Evolutionary conservation across 2,797 vertebrate genomes (phyloP), one percentile per base, ranked within the genome.

Genomic region (Hoplostethus mediterraneus): DNA sequence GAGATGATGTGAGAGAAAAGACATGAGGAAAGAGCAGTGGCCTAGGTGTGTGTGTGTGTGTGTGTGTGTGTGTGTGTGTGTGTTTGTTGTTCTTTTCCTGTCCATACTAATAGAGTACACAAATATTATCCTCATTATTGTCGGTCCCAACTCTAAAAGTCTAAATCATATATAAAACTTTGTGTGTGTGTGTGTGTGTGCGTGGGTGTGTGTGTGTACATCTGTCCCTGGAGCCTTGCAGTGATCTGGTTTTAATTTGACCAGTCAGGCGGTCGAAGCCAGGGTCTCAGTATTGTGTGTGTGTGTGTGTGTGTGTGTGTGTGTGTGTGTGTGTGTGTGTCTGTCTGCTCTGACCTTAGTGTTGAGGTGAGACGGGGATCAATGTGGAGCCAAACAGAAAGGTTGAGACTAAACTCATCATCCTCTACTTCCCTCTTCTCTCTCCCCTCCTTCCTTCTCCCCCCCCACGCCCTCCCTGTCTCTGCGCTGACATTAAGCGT

Each of bases 201-300:
- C 69, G 63, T 52, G 33, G 44, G 56, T 56, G 40, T 45, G 45
- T 31, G 66, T 68, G 30, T 59, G 47, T 63, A 52, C 40, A 52
- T 56, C 30, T 65, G 11, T 80, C 77, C 63, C 84, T 70, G 78
- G 88, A 83, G 81, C 62, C 60, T 70, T 64, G 80, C 86, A 79
- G 84, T 91, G 89, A 92, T 92, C 85, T 87, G 72, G 84, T 90
- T 94, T 93, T 94, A 94, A 95, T 95, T 94, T 94, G 90, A 90
- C 84, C 83, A 87, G 91, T 91, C 90, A 92, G 87, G 73, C 75
- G 61, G 83, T 91, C 79, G 78, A 91, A 90, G 74, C 67, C 71
- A 63, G 67, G 83, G 87, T 83, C 85, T 88, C 82, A 81, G 89
- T 67, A 90, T 69, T 82, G 65, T 84, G 52, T 77, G 28, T 71